Percentiles rank a stretch among this genome's conserved stretches.
Evolutionary conservation across 2,113 vertebrate species (phyloP).

Genomic region (Ceyx melanurus): DNA sequence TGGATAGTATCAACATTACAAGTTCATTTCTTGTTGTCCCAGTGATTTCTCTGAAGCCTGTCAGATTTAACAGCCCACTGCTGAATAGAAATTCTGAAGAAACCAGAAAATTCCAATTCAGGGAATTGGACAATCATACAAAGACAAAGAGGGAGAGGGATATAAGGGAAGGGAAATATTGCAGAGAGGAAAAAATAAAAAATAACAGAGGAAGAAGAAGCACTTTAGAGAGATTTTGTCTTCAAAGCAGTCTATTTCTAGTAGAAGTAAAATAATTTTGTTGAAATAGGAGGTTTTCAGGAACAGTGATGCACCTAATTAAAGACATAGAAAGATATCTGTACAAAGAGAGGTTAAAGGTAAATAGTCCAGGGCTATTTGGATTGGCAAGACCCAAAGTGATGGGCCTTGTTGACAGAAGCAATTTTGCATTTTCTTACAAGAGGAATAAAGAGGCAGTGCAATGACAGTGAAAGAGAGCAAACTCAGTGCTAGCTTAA

Average conservation of each 20-base stretch:
- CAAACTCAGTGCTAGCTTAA: not conserved
- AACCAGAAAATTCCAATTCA: not conserved
- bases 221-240: not conserved
- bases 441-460: not conserved
- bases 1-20: not conserved
- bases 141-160: not conserved
- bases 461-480: constrained; percentile 12
- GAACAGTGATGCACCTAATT: not conserved
- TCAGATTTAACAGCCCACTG: not conserved
- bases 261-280: not conserved
- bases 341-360: not conserved
- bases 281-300: not conserved
- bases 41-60: not conserved
- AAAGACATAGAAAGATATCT: not conserved
- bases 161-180: not conserved
- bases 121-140: not conserved
- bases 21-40: not conserved
- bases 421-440: not conserved
- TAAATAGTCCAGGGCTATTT: not conserved
- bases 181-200: not conserved
- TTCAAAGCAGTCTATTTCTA: not conserved
- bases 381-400: not conserved
- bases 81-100: not conserved
- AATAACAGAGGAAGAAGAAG: not conserved
- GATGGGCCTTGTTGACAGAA: not conserved